Evolutionary conservation across 2,888 invertebrate species (phyloP), one percentile per base, ranked within the genome.

Genomic region (Lithosia quadra): DNA sequence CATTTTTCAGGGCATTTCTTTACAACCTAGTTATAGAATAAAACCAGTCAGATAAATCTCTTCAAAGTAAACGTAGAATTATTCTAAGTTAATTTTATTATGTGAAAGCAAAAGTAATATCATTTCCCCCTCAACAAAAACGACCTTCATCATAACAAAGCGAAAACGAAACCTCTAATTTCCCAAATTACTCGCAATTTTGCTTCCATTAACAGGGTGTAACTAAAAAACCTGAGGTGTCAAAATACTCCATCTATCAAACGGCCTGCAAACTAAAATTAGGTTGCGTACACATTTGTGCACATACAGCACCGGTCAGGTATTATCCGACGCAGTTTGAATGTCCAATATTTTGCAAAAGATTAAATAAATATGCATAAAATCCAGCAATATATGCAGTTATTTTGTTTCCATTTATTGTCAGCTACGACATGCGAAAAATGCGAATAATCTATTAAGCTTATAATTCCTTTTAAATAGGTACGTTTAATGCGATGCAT

Each of bases 201-300:
- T 76, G 36, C 71, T 70, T 69, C 78, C 79, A 80, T 79, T 79
- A 80, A 61, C 69, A 62, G 63, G 43, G 63, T 28, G 68, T 67
- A 69, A 75, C 80, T 73, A 79, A 79, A 79, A 79, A 79, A 79
- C 64, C 64, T 49, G 34, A 72, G 64, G 69, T 74, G 78, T 80
- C 79, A 80, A 76, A 79, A 76, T 67, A 67, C 69, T 73, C 68
- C 79, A 79, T 79, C 80, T 80, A 79, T 80, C 76, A 80, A 67
- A 63, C 61, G 57, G 61, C 60, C 68, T 74, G 78, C 73, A 70
- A 73, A 69, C 71, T 76, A 71, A 65, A 67, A 62, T 72, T 36
- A 67, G 18, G 57, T 1, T 11, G 8, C 56, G 15, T 43, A 24
- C 39, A 63, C 60, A 70, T 53, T 62, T 2, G 1, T 15, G 9